These are phyloP conservation scores for Urocolius indicus DNA, from an alignment of 2,113 vertebrate species.

Conservation along the genomic window DNA sequence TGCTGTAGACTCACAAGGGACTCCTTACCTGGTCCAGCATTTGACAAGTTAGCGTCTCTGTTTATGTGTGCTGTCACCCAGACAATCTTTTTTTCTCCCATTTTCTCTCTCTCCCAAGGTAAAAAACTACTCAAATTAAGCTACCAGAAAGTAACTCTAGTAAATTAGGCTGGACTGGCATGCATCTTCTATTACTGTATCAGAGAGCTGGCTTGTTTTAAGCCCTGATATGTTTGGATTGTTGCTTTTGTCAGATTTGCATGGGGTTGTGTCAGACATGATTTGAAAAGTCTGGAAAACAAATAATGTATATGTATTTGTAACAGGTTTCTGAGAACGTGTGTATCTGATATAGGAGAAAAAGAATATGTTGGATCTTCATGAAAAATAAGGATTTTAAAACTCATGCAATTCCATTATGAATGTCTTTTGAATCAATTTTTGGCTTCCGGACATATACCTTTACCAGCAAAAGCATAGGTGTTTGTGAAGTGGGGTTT, in stretches of 20 bases:
- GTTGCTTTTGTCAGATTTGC: slow-evolving; percentile 18
- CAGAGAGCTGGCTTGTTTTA: not conserved
- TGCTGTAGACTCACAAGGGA: slow-evolving; percentile 33
- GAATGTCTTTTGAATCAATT: not conserved
- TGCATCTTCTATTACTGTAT: not conserved
- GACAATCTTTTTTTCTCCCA: not conserved
- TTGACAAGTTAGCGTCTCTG: slow-evolving; percentile 54
- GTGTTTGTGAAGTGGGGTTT: not conserved
- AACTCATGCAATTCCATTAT: not conserved
- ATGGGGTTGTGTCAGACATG: not conserved
- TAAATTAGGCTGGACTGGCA: not conserved
- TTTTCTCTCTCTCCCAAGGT: not conserved
- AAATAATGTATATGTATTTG: not conserved
- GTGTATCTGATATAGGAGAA: not conserved
- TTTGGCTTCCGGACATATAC: not conserved
- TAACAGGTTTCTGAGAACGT: not conserved
- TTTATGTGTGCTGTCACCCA: slow-evolving; percentile 31
- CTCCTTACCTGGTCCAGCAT: slow-evolving; percentile 32
- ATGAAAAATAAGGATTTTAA: not conserved
- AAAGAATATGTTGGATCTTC: not conserved
- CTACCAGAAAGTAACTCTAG: slow-evolving; percentile 15
- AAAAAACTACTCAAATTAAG: slow-evolving; percentile 32
- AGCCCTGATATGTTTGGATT: slow-evolving; percentile 7
- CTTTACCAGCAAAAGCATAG: not conserved
- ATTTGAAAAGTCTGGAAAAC: slow-evolving; percentile 7